phyloP scores from a whole-genome alignment of 64 coral and sea anemone species.

The Actinia equina region DNA sequence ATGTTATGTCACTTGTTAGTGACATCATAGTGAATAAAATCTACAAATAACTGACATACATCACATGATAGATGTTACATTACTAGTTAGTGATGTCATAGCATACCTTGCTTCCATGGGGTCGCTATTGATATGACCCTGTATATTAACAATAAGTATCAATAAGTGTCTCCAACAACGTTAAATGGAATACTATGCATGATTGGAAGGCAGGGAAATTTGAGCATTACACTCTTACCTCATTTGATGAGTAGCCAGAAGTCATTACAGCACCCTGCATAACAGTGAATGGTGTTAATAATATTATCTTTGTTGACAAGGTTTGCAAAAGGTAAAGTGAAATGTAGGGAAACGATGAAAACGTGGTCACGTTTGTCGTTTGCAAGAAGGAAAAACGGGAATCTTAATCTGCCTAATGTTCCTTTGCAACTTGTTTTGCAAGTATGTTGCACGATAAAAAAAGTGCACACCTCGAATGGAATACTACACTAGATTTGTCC shows the following conservation, averaged over 20 bases:
- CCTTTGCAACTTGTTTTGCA: too few relatives aligned
- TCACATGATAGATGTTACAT: too few relatives aligned
- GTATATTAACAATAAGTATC: not conserved
- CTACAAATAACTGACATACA: too few relatives aligned
- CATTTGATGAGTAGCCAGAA: constrained; percentile 8
- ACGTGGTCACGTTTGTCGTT: too few relatives aligned
- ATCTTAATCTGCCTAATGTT: too few relatives aligned
- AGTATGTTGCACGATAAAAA: too few relatives aligned
- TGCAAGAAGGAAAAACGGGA: too few relatives aligned
- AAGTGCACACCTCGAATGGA: too few relatives aligned
- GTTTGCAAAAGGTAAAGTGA: too few relatives aligned
- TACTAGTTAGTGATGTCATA: not conserved
- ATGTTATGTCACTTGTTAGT: not conserved
- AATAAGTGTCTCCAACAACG: not conserved
- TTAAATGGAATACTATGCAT: not conserved
- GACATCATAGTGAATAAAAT: not conserved
- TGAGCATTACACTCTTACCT: not conserved
- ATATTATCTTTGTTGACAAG: too few relatives aligned
- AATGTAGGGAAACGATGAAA: too few relatives aligned
- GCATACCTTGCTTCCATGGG: constrained; percentile 53
- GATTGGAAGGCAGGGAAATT: not conserved
- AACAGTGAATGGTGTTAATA: not conserved
- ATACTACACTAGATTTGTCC: too few relatives aligned
- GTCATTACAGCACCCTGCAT: not conserved
- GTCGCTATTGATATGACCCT: constrained; percentile 53